Conservation (phyloP, 2,888 invertebrate species). For the Phymatocera aterrima region DNA sequence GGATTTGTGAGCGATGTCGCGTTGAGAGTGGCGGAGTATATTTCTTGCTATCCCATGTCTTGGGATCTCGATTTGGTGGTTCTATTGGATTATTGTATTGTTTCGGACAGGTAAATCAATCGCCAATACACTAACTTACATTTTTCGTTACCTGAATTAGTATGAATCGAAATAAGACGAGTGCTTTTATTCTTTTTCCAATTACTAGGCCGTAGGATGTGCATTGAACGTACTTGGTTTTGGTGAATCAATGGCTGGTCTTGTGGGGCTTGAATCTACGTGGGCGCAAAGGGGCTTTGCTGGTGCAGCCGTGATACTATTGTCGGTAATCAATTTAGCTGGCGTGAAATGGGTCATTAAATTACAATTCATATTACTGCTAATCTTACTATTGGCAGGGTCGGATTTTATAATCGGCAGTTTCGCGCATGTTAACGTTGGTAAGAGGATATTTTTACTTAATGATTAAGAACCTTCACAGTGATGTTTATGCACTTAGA, state of each 20-base stretch:
- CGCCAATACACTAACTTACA: not conserved
- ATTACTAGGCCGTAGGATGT: conserved; percentile 93
- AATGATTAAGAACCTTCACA: not conserved
- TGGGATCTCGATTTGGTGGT: conserved; percentile 95
- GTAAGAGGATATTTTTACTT: conserved; percentile 74
- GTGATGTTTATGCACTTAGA: not conserved
- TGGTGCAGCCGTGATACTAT: conserved; percentile 88
- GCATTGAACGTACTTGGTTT: conserved; percentile 97
- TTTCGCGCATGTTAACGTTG: conserved; percentile 85
- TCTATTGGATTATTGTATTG: conserved; percentile 95
- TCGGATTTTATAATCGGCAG: conserved; percentile 96
- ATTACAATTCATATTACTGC: conserved; percentile 91
- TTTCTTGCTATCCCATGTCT: conserved; percentile 94
- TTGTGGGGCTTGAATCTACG: conserved; percentile 83
- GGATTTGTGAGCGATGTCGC: conserved; percentile 95
- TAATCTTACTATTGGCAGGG: conserved; percentile 91
- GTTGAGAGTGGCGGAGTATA: conserved; percentile 99
- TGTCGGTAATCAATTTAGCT: conserved; percentile 94
- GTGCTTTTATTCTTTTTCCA: conserved; percentile 41
- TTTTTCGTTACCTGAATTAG: too few species aligned
- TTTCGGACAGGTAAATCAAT: conserved; percentile 89
- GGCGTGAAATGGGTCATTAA: conserved; percentile 99
- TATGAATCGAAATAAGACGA: not conserved
- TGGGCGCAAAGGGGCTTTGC: conserved; percentile 94
- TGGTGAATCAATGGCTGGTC: conserved; percentile 95